phyloP scores from a whole-genome alignment of 2,113 vertebrate species.

The Pseudorectes ferrugineus region DNA sequence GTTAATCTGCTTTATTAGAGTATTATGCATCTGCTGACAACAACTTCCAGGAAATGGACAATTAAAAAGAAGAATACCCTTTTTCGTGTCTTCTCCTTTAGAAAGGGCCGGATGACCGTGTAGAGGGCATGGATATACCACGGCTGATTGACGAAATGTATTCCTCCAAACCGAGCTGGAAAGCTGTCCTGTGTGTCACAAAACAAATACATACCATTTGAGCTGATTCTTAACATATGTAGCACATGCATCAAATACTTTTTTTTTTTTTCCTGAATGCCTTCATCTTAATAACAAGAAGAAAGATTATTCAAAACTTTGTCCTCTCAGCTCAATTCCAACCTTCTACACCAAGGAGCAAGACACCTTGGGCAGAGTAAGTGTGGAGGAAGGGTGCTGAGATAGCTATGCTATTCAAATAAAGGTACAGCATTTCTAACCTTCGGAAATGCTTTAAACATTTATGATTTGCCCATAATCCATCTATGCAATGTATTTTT shows the following conservation, averaged over 20 bases:
- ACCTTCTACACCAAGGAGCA: not conserved
- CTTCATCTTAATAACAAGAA: not conserved
- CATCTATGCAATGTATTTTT: not conserved
- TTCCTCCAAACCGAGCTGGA: constrained; percentile 95
- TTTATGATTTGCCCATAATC: not conserved
- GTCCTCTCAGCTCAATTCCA: not conserved
- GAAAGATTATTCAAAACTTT: not conserved
- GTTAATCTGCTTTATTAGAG: not conserved
- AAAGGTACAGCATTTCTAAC: not conserved
- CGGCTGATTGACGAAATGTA: constrained; percentile 98
- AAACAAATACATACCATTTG: not conserved
- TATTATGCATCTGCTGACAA: not conserved
- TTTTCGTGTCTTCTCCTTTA: constrained; percentile 98
- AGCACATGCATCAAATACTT: not conserved
- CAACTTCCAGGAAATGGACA: not conserved
- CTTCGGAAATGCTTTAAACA: not conserved
- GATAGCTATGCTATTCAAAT: not conserved
- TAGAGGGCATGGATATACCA: constrained; percentile 99
- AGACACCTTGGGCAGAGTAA: not conserved
- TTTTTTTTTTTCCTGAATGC: not conserved
- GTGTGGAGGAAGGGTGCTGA: not conserved
- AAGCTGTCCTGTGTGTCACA: constrained; percentile 88
- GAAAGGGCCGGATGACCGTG: constrained; percentile 94
- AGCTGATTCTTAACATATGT: not conserved
- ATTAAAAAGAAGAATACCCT: constrained; percentile 77